Evolutionary conservation across 2,113 vertebrate species (phyloP).

Genomic region (Nyctereutes procyonoides): DNA sequence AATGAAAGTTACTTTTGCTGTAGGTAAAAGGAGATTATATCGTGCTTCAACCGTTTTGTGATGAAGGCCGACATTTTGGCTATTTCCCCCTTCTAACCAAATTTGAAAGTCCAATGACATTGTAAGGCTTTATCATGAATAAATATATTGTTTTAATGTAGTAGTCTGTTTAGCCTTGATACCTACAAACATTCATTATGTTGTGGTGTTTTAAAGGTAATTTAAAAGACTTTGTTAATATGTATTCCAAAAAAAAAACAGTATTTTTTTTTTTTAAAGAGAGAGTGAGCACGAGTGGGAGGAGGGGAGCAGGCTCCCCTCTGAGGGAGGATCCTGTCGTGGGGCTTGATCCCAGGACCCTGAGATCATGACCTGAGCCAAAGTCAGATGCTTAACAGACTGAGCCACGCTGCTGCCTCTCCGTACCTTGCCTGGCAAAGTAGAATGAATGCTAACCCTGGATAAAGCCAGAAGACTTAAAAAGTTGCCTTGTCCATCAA

Average conservation of each 20-base stretch:
- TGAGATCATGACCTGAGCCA: neutral
- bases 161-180: neutral
- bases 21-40: neutral
- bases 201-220: neutral
- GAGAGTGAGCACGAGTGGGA: neutral
- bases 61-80: neutral
- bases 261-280: neutral
- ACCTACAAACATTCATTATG: neutral
- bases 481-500: neutral
- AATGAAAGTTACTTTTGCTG: constrained; percentile 14
- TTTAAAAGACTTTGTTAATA: neutral
- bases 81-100: neutral
- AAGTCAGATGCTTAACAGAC: neutral
- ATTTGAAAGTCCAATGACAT: neutral
- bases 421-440: neutral
- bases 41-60: constrained; percentile 7
- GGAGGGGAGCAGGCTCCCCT: neutral
- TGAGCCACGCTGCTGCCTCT: neutral
- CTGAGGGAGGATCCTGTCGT: neutral
- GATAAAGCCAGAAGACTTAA: neutral
- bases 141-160: neutral
- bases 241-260: neutral
- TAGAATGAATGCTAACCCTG: neutral
- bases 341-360: neutral
- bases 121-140: neutral